Base-by-base conservation (phyloP, 2,797 vertebrate species). In the Peromyscus nudipes region DNA sequence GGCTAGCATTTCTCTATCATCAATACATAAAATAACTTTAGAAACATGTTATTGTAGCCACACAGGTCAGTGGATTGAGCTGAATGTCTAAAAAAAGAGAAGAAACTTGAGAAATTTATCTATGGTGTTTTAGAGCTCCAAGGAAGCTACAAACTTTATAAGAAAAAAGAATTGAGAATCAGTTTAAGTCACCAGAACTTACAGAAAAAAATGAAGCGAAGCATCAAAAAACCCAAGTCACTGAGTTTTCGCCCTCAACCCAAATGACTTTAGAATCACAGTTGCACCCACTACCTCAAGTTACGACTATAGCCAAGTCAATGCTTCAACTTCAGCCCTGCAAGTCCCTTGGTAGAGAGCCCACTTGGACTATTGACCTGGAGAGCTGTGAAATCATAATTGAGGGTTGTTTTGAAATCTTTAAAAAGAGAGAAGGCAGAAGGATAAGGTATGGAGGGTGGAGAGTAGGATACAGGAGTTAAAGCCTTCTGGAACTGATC, bases 11-110 rank as follows among this genome's bases (percentile, higher is more conserved):
- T 80, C 75, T 57, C 11, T 93, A 71, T 71, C 7, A 27, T 14
- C 86, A 88, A n/a, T 19, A 60, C 40, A 77, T 77, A 94, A 95
- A 96, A 69, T 76, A 93, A 49, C 75, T 89, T 55, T 29, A 91
- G 55, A 95, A 9, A 82, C 9, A 49, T 86, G 29, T n/a, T 57
- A 57, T n/a, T 91, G 37, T 80, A 67, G 7, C 9, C 46, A 67
- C 6, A 43, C 46, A 37, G 31, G n/a, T 52, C 9, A 31, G 57
- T 83, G 55, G 34, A 76, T 73, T 25, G 40, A 92, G 3, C 40
- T 37, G 40, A 91, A 69, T 94, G 3, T 34, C 60, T 91, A 94
- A 17, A 88, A 34, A 81, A 67, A 13, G 3, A 73, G 11, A 84
- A 88, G 14, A 60, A 92, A 86, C 11, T 14, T 34, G n/a, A 92